phyloP scores from a whole-genome alignment of 2,888 invertebrate species.

The Agrilus cyanescens region DNA sequence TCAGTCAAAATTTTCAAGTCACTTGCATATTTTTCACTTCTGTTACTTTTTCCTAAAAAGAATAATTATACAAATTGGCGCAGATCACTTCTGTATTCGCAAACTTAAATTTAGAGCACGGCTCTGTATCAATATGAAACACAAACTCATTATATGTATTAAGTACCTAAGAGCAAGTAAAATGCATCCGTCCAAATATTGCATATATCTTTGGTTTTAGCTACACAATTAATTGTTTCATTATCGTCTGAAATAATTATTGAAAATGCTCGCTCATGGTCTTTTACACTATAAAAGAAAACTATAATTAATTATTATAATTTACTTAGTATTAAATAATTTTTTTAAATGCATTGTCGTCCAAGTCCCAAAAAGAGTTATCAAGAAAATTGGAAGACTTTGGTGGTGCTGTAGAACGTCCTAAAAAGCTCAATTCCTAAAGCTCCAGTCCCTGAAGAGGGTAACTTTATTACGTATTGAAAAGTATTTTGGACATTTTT shows the following conservation, averaged over 20 bases:
- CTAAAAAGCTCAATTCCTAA: no score
- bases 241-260: conserved; percentile 24
- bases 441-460: no score
- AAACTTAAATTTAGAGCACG: neutral
- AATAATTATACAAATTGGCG: neutral
- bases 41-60: conserved; percentile 16
- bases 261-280: conserved; percentile 25
- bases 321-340: neutral
- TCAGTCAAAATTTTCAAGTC: conserved; percentile 27
- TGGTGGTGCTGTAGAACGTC: no score
- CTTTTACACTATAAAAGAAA: conserved; percentile 14
- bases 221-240: conserved; percentile 27
- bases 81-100: neutral
- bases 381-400: no score
- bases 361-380: no score
- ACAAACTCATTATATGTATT: conserved; percentile 1
- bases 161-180: conserved; percentile 24
- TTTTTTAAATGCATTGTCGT: no score
- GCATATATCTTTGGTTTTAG: conserved; percentile 24
- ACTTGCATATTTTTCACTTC: conserved; percentile 24
- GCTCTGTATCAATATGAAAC: neutral
- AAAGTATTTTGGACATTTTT: no score
- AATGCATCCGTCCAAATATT: conserved; percentile 31
- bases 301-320: no score
- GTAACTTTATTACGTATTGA: no score